Evolutionary conservation across 1,140 invertebrate species (phyloP).

Genomic region (Ephestia elutella): DNA sequence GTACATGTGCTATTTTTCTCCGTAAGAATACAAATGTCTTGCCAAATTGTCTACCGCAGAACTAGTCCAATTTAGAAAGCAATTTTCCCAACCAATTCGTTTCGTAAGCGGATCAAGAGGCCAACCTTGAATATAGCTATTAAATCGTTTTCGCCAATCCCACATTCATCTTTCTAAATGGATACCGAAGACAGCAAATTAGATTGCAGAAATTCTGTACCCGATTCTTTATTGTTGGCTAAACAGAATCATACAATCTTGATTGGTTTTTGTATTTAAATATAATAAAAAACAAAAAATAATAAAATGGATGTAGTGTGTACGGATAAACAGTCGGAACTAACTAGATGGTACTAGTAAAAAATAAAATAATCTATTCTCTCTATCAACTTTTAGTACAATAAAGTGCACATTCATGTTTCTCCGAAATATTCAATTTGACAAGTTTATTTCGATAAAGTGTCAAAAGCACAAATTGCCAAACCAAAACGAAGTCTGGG

Average conservation of each 20-base stretch:
- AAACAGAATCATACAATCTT: neutral
- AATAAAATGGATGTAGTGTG: no score
- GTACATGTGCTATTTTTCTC: constrained; percentile 68
- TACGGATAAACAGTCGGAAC: no score
- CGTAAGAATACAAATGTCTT: constrained; percentile 72
- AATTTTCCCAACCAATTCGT: constrained; percentile 71
- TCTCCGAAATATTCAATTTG: no score
- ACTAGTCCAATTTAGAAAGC: constrained; percentile 72
- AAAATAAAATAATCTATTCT: no score
- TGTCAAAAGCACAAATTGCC: no score
- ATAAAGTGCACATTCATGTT: no score
- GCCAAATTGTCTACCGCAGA: constrained; percentile 70
- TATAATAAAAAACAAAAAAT: no score
- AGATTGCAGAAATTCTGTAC: neutral
- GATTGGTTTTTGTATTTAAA: neutral
- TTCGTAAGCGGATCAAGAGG: constrained; percentile 67
- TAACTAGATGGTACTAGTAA: no score
- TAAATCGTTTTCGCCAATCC: constrained; percentile 45
- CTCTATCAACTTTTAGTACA: no score
- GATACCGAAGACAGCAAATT: neutral
- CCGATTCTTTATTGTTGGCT: neutral
- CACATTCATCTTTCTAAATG: constrained; percentile 38
- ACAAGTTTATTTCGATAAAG: no score
- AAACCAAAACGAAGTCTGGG: no score
- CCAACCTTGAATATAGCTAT: constrained; percentile 64